phyloP scores from a whole-genome alignment of 2,888 invertebrate genomes.

The Morpho achilles region DNA sequence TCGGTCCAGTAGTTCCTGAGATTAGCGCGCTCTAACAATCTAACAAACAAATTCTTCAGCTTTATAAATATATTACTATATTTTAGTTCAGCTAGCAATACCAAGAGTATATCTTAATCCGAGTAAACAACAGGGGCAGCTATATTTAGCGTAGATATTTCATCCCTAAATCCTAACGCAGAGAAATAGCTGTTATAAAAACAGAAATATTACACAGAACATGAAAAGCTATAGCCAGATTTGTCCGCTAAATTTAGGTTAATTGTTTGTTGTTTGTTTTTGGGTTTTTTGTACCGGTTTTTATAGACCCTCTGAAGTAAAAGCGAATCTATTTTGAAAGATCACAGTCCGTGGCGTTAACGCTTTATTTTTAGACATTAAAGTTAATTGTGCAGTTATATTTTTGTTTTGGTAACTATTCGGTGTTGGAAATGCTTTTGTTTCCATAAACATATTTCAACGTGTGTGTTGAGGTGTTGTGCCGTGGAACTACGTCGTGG shows the following conservation, averaged over 20 bases:
- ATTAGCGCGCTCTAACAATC: too few relatives aligned
- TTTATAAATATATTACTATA: not conserved
- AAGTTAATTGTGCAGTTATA: not conserved
- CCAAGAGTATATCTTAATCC: constrained; percentile 1
- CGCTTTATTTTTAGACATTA: not conserved
- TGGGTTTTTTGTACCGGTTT: constrained; percentile 32
- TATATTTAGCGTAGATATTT: constrained; percentile 9
- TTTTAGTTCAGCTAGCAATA: constrained; percentile 1
- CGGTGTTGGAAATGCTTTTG: too few relatives aligned
- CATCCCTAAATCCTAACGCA: constrained; percentile 7
- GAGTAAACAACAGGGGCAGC: constrained; percentile 6
- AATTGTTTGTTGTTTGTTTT: constrained; percentile 36
- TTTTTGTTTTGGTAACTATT: not conserved
- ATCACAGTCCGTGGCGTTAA: too few relatives aligned
- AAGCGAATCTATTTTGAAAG: too few relatives aligned
- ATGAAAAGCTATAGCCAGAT: constrained; percentile 3
- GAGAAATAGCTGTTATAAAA: constrained; percentile 5
- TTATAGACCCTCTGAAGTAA: too few relatives aligned
- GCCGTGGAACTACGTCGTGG: too few relatives aligned
- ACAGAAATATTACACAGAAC: not conserved
- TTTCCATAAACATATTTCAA: too few relatives aligned
- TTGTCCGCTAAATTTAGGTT: constrained; percentile 37
- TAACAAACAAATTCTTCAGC: too few relatives aligned
- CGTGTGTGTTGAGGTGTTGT: too few relatives aligned
- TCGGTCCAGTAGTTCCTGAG: too few relatives aligned